Base-by-base conservation (phyloP, 2,888 invertebrate species). In the Oxycera nigricornis region DNA sequence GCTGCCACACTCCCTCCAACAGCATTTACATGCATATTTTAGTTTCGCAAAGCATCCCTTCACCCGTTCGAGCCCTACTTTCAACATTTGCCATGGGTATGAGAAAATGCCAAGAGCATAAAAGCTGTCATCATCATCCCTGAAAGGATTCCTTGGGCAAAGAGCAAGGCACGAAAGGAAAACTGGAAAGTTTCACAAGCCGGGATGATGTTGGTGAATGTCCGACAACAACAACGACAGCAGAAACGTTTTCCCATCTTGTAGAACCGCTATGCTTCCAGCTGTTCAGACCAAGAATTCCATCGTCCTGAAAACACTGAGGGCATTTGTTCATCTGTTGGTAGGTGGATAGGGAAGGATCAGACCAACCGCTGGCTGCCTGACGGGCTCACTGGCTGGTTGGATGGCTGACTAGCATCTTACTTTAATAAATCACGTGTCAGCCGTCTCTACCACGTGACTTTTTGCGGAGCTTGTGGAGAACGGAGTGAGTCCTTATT, bases 341-440 rank as follows among this genome's bases (percentile, higher is more conserved):
- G 55, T 11, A 55, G 24, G 17, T 55, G 55, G 22, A 55, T 2
- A 55, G 55, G 11, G 24, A 22, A 17, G 55, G 24, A 55, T 24
- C 55, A 55, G 61, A 61, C 61, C 61, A 35, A 59, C 59, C 26
- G 17, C 39, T 65, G 65, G 24, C 65, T 65, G 65, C 30, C 17
- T 61, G 61, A 35, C 65, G 14, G 17, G 11, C 9, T 57, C 26
- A 28, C 11, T 11, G 59, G n/a, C n/a, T 24, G 26, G 2, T 59
- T 59, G 14, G 6, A 59, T n/a, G 59, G 59, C 22, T n/a, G 59
- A 59, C 3, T 68, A 30, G 68, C 52, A 55, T 57, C 50, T 46
- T 52, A 41, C 73, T 75, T 73, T 75, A 75, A 75, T 75, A 75
- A 75, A 75, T 75, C 75, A 75, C 75, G 75, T 72, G 75, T 73